Evolutionary conservation across 2,888 invertebrate genomes (phyloP), one percentile per base, ranked within the genome.

Genomic region (Phyllotreta cruciferae): DNA sequence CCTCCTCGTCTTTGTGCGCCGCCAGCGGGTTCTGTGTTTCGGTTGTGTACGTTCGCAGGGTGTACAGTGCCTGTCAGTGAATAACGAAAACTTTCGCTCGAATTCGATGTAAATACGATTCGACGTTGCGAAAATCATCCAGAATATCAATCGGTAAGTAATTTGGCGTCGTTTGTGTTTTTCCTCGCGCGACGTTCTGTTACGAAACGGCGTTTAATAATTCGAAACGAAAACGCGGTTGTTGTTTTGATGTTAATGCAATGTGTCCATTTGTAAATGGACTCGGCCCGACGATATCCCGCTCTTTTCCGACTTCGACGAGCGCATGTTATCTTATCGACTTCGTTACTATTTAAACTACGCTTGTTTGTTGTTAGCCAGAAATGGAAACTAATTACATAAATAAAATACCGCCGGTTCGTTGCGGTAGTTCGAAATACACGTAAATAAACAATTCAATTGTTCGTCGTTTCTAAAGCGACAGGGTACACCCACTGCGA

Each of bases 81-180:
- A 73, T 75, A 77, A 77, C 72, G 75, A 73, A 71, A 71, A 75
- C 77, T 79, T 77, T 75, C 88, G 87, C 87, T 87, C 86, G 83
- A 89, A 85, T 85, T 89, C 83, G 85, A 86, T 85, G 88, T 87
- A 85, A 88, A 85, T 84, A 85, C 86, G 74, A 81, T 84, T 79
- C 85, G 87, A 85, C 88, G 86, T 83, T 85, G 85, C 83, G 85
- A 87, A 84, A 86, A 86, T 82, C 85, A 85, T 81, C 79, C 82
- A 74, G 84, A 84, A 83, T 88, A 86, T 84, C 86, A 87, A 85
- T 85, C 86, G 85, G 90, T 90, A 83, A 88, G 90, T 88, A 74
- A 62, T 64, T 42, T 39, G 37, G 50, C 34, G 64, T 66, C 71
- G 75, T 74, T 76, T 65, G 62, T 60, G 63, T 67, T 66, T 64